These are phyloP conservation scores for Lepisosteus osseus DNA, from an alignment of 2,113 vertebrate species.

Conservation along the genomic window DNA sequence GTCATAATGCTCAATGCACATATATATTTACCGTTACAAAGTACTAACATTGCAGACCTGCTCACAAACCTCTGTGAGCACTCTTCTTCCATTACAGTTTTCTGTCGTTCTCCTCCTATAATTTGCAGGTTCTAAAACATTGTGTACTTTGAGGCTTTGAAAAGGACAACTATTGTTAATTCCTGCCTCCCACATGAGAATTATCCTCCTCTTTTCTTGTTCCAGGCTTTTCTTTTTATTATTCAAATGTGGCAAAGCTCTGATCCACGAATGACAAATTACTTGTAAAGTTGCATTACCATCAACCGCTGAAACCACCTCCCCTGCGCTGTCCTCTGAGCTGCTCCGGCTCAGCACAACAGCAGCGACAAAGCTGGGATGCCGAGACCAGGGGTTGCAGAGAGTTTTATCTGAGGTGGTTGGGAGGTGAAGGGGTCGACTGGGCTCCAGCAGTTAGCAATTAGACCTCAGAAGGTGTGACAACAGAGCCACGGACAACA, in stretches of 20 bases:
- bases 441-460: no score
- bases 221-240: constrained; percentile 6
- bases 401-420: constrained; percentile 34
- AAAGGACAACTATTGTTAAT: constrained; percentile 26
- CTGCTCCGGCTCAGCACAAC: constrained; percentile 36
- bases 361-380: constrained; percentile 33
- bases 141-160: constrained; percentile 21
- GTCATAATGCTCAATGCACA: no score
- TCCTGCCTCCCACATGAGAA: constrained; percentile 22
- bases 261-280: constrained; percentile 50
- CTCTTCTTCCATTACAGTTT: not conserved
- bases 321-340: constrained; percentile 35
- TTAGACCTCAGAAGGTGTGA: no score
- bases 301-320: constrained; percentile 35
- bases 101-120: not conserved
- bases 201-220: constrained; percentile 12
- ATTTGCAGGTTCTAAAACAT: constrained; percentile 6
- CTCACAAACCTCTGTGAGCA: no score
- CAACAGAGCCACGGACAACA: not conserved
- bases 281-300: constrained; percentile 58
- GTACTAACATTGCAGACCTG: no score
- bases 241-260: constrained; percentile 26
- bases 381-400: constrained; percentile 26
- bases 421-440: no score
- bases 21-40: no score